phyloP scores from a whole-genome alignment of 2,113 vertebrate genomes.

The Sciurus niger region DNA sequence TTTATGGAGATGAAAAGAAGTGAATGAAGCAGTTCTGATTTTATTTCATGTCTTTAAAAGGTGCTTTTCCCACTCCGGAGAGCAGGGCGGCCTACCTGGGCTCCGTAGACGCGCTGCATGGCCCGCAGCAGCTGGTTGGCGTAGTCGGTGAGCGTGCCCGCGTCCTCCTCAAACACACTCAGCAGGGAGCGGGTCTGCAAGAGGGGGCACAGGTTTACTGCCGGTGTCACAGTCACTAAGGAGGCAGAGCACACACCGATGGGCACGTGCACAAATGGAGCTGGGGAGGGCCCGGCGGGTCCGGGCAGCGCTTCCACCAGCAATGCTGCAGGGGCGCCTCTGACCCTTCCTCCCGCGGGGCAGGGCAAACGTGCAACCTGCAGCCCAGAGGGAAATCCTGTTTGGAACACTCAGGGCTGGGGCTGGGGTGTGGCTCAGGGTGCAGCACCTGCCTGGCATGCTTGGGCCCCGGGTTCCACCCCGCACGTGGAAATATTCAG shows the following conservation, averaged over 20 bases:
- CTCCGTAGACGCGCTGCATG: slow-evolving; percentile 98
- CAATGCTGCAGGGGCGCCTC: not conserved
- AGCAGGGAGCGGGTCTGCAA: slow-evolving; percentile 96
- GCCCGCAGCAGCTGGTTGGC: slow-evolving; percentile 98
- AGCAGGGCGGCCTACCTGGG: slow-evolving; percentile 92
- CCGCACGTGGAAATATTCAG: not conserved
- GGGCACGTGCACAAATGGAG: not conserved
- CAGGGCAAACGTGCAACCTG: not conserved
- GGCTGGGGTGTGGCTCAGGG: not conserved
- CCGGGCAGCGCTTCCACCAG: not conserved
- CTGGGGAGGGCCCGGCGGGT: not conserved
- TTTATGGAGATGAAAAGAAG: not conserved
- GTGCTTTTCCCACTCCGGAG: not conserved
- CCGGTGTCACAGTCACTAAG: not conserved
- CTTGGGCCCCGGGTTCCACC: not conserved
- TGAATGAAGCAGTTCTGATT: slow-evolving; percentile 8
- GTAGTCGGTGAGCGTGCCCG: slow-evolving; percentile 97
- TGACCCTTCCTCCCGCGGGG: not conserved
- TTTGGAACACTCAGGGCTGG: not conserved
- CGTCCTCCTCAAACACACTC: slow-evolving; percentile 99
- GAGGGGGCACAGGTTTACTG: not conserved
- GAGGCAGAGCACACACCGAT: not conserved
- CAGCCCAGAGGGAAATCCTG: not conserved
- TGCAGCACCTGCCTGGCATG: fast-evolving
- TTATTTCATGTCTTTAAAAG: slow-evolving; percentile 17